phyloP scores from a whole-genome alignment of 2,888 invertebrate species.

The Vesta saturnalis region DNA sequence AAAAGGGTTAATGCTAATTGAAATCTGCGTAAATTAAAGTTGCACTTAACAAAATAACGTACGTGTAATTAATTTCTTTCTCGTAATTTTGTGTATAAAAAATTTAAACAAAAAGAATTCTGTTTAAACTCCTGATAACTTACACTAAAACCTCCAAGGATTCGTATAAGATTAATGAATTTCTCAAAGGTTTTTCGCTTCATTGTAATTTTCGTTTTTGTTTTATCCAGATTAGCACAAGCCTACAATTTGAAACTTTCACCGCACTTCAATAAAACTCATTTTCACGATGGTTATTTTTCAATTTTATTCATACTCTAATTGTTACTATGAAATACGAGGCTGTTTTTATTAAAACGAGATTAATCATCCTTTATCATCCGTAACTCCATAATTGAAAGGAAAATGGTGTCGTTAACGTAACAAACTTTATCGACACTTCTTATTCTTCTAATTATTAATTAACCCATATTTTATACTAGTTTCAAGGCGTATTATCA shows the following conservation, averaged over 20 bases:
- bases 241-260: neutral
- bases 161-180: neutral
- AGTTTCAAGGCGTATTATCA: neutral
- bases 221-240: neutral
- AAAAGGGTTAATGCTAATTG: no score
- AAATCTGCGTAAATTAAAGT: no score
- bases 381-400: neutral
- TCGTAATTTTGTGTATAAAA: neutral
- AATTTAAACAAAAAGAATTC: neutral
- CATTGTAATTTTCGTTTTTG: neutral
- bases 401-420: neutral
- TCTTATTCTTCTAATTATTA: neutral
- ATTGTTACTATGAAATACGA: neutral
- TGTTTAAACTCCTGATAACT: neutral
- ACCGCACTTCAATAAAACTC: neutral
- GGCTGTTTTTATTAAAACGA: neutral
- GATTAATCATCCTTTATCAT: neutral
- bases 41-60: no score
- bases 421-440: neutral
- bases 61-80: neutral
- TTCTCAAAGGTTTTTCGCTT: neutral
- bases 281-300: conserved; percentile 1
- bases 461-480: neutral
- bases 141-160: neutral
- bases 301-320: conserved; percentile 1